Percentiles rank a stretch among this genome's conserved stretches.
Evolutionary conservation across 2,888 invertebrate genomes (phyloP).

Genomic region (Lycaena phlaeas): DNA sequence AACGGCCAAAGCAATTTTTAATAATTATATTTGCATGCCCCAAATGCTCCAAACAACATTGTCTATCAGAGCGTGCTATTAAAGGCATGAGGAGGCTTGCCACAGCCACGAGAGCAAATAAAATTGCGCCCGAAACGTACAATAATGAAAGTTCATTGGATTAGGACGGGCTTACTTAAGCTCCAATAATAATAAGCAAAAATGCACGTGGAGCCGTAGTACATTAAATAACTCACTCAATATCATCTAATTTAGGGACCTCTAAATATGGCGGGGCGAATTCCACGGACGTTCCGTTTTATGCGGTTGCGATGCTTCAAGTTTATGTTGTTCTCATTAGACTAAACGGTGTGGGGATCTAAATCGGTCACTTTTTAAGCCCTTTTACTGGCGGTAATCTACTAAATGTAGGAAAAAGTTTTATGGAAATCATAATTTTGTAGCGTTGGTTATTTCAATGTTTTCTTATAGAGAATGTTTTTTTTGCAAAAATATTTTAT

Average conservation of each 20-base stretch:
- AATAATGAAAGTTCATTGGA: constrained; percentile 69
- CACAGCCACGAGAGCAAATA: constrained; percentile 57
- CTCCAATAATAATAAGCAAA: constrained; percentile 69
- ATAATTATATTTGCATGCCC: constrained; percentile 56
- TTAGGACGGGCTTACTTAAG: constrained; percentile 52
- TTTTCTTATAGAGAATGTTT: not conserved
- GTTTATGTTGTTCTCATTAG: constrained; percentile 61
- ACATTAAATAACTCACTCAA: constrained; percentile 69
- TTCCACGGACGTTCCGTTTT: constrained; percentile 31
- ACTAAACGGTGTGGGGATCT: constrained; percentile 44
- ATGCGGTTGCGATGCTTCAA: constrained; percentile 29
- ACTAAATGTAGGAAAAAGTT: not conserved
- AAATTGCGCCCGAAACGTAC: constrained; percentile 54
- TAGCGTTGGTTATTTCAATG: no score
- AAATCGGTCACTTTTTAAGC: constrained; percentile 25
- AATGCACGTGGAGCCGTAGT: constrained; percentile 56
- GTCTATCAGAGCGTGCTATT: constrained; percentile 57
- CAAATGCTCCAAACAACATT: constrained; percentile 35
- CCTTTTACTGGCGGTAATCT: constrained; percentile 16
- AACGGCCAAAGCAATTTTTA: constrained; percentile 64
- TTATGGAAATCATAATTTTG: no score
- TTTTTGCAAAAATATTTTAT: no score
- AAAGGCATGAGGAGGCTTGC: constrained; percentile 51
- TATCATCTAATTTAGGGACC: constrained; percentile 52
- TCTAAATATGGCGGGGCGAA: constrained; percentile 28